Base-by-base conservation (phyloP, 2,888 invertebrate genomes). In the Morpho deidamia region DNA sequence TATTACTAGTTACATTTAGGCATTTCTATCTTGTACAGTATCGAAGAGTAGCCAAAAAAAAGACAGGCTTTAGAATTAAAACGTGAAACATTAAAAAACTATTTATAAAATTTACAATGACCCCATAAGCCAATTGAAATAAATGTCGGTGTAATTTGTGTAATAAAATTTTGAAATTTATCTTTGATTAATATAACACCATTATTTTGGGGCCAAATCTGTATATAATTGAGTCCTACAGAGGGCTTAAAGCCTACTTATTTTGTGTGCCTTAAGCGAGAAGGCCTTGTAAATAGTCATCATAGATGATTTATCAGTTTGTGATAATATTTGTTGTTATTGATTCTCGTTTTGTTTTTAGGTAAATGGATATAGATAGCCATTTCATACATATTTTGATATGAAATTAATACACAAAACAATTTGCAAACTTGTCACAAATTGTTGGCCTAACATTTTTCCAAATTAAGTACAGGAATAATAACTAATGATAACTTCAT, bases 261-360 rank as follows among this genome's bases (percentile, higher is more conserved):
- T 75, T 77, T 72, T 78, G 81, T 84, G 87, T 86, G 87, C 86
- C 87, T 86, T 87, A 83, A 66, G 77, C 69, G 42, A 43, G 40
- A 41, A 61, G 41, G 46, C 59, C 66, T 65, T 84, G 81, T 84
- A 85, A 74, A 81, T 83, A 83, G 73, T 82, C 82, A 83, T 86
- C 83, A 70, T 77, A 77, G 83, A 84, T 84, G 83, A 83, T 70
- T 65, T 64, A 70, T 71, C 72, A 71, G 62, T 63, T 72, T 83
- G 83, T 84, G 83, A 84, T 83, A 84, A 73, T 70, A 56, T 61
- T 68, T 63, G 71, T 78, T 76, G 68, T 78, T 74, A 74, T 71
- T 67, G 46, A 48, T 56, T 57, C 46, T 57, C 39, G 38, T 53
- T 51, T 40, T 54, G 39, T 51, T 54, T 51, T 42, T 35, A 43